Evolutionary conservation across 2,113 vertebrate species (phyloP), one percentile per base, ranked within the genome.

Genomic region (Vimba vimba): DNA sequence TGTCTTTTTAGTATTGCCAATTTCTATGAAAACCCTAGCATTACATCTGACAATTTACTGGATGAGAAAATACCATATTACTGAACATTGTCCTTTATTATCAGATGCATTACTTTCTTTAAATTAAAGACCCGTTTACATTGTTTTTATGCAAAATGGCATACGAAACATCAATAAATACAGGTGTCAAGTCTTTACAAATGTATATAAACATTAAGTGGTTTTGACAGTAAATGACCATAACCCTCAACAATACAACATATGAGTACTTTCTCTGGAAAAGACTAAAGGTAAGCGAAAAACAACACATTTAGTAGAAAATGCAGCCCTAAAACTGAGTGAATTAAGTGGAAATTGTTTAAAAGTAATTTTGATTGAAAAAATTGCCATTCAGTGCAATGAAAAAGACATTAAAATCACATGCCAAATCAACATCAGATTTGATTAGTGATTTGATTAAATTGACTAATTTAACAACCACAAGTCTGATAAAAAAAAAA

Each of bases 121-220:
- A 60, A n/a, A 57, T 78, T 59, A 79, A 39, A 79, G 36, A 64
- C 52, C 52, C 21, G 30, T 57, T 57, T 59, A 79, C 6, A n/a
- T 59, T n/a, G 52, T 55, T 19, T 79, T 79, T 30, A 55, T 55
- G 30, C 59, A 64, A 62, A 62, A 62, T 27, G 57, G 23, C 57
- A 45, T 27, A 45, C 4, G 57, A 80, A 80, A 80, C 78, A 21
- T 43, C 25, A 64, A 80, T 80, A 64, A 64, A 80, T 80, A 80
- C 59, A 80, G 59, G 39, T 64, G 59, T 80, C 43, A 64, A 45
- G 78, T 64, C 39, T 64, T 62, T 62, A 64, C 39, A 80, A 64
- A 64, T 80, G 60, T 30, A 47, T 27, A 79, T 43, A 43, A 60
- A 43, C 12, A 47, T 47, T 6, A 25, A 64, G 2, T 64, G 78